A percentile compares a stretch with the other conserved stretches of the same genome.
Evolutionary conservation across 1,140 invertebrate genomes (phyloP).

Genomic region (Zaprionus vittiger): DNA sequence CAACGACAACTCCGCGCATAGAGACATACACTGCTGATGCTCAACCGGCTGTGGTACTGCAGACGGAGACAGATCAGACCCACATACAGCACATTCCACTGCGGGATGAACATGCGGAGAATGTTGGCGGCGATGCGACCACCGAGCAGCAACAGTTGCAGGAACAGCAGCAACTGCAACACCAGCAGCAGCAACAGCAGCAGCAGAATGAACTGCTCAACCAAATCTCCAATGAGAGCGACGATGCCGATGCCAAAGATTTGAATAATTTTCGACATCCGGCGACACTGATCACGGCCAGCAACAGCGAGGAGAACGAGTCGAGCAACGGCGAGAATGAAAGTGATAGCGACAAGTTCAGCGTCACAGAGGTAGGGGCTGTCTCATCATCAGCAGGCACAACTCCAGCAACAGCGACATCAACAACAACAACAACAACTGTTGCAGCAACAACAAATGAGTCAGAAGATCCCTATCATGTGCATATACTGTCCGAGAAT

Average conservation of each 20-base stretch:
- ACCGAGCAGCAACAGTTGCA: constrained; percentile 57
- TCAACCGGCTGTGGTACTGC: constrained; percentile 37
- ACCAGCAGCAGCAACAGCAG: constrained; percentile 49
- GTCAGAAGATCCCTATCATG: constrained; percentile 82
- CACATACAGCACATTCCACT: constrained; percentile 73
- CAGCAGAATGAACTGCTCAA: constrained; percentile 65
- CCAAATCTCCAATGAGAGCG: constrained; percentile 74
- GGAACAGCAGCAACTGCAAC: constrained; percentile 38
- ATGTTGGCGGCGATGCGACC: constrained; percentile 45
- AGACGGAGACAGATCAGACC: constrained; percentile 49
- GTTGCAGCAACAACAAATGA: constrained; percentile 38
- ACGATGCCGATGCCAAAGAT: constrained; percentile 73
- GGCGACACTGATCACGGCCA: constrained; percentile 80
- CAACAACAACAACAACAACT: constrained; percentile 35
- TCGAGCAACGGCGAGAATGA: constrained; percentile 60
- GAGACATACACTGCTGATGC: constrained; percentile 25
- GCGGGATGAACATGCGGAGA: constrained; percentile 69
- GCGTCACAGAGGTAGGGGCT: constrained; percentile 30
- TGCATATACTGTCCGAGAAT: constrained; percentile 82
- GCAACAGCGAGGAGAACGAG: constrained; percentile 72
- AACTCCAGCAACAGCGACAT: constrained; percentile 25
- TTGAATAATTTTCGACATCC: constrained; percentile 82
- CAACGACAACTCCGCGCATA: constrained; percentile 72
- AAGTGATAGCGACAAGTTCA: constrained; percentile 58
- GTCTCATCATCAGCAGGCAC: constrained; percentile 39